These are phyloP conservation scores for Cyclophora punctaria DNA, from an alignment of 2,888 invertebrate species.

Conservation along the genomic window DNA sequence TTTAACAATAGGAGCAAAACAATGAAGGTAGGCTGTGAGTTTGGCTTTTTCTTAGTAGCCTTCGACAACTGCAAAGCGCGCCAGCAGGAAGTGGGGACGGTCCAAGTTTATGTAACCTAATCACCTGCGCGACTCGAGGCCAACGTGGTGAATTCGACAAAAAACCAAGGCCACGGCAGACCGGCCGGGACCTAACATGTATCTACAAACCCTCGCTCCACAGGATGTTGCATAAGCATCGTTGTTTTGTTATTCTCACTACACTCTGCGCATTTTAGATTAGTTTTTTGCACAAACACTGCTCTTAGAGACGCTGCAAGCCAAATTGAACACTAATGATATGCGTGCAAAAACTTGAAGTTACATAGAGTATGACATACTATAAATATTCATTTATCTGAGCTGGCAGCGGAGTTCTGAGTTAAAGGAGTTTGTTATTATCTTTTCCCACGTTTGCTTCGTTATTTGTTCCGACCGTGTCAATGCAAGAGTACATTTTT, in stretches of 20 bases:
- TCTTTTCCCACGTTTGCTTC: slow-evolving; percentile 36
- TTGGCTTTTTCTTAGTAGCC: slow-evolving; percentile 65
- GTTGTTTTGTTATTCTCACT: slow-evolving; percentile 67
- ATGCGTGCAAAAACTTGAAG: slow-evolving; percentile 27
- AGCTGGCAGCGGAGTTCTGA: slow-evolving; percentile 34
- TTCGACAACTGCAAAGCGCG: slow-evolving; percentile 68
- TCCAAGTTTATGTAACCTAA: slow-evolving; percentile 73
- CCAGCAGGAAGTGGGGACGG: slow-evolving; percentile 71
- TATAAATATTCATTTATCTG: slow-evolving; percentile 26
- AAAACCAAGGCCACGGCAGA: slow-evolving; percentile 66
- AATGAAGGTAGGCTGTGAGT: slow-evolving; percentile 53
- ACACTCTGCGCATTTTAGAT: slow-evolving; percentile 61
- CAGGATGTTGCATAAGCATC: slow-evolving; percentile 74
- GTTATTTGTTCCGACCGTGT: slow-evolving; percentile 11
- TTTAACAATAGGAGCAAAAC: slow-evolving; percentile 55
- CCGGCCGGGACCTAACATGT: slow-evolving; percentile 51
- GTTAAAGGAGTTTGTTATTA: slow-evolving; percentile 48
- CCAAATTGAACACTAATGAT: slow-evolving; percentile 44
- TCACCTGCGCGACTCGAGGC: slow-evolving; percentile 69
- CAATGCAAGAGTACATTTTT: slow-evolving; percentile 48
- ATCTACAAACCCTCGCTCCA: slow-evolving; percentile 46
- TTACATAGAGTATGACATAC: slow-evolving; percentile 6
- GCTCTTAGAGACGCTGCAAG: slow-evolving; percentile 16
- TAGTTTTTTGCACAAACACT: slow-evolving; percentile 58
- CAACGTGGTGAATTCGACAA: slow-evolving; percentile 50